These are phyloP conservation scores for Phoeniculus purpureus DNA, from an alignment of 2,797 vertebrate genomes.

Conservation along the genomic window DNA sequence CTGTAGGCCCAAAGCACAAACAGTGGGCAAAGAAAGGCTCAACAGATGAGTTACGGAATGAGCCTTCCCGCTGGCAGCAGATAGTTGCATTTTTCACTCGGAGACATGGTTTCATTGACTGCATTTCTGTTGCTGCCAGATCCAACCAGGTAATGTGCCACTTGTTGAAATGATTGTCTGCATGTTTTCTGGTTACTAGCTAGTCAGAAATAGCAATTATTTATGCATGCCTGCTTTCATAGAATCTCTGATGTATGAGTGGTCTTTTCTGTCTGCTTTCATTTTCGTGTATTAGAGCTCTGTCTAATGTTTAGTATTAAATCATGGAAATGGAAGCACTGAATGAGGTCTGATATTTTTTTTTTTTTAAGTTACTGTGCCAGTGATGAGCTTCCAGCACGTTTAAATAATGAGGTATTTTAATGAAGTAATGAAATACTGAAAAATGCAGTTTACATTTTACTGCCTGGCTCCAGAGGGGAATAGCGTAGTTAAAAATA, in stretches of 20 bases:
- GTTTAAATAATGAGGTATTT: slow-evolving; percentile 3
- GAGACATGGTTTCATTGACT: slow-evolving; percentile 95
- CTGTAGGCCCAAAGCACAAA: slow-evolving; percentile 89
- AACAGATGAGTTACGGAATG: slow-evolving; percentile 85
- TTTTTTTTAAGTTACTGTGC: neutral
- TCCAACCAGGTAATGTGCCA: slow-evolving; percentile 89
- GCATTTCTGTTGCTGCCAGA: slow-evolving; percentile 88
- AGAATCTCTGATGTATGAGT: neutral
- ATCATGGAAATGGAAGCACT: neutral
- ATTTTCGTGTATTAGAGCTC: neutral
- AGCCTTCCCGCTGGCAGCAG: slow-evolving; percentile 93
- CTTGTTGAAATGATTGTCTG: slow-evolving; percentile 71
- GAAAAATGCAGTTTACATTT: slow-evolving; percentile 3
- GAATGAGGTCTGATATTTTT: neutral
- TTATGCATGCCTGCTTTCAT: neutral
- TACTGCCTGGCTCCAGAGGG: neutral
- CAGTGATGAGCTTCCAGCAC: slow-evolving; percentile 21
- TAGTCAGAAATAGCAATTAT: neutral
- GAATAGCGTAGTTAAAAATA: neutral
- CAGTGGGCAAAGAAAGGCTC: slow-evolving; percentile 91
- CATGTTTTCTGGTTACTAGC: slow-evolving; percentile 55
- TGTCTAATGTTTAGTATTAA: neutral
- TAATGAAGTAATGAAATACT: slow-evolving; percentile 41
- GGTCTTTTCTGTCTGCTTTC: slow-evolving; percentile 16
- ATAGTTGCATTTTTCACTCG: slow-evolving; percentile 93